phyloP scores from a whole-genome alignment of 1,140 invertebrate species.

The Calliopsis andreniformis region DNA sequence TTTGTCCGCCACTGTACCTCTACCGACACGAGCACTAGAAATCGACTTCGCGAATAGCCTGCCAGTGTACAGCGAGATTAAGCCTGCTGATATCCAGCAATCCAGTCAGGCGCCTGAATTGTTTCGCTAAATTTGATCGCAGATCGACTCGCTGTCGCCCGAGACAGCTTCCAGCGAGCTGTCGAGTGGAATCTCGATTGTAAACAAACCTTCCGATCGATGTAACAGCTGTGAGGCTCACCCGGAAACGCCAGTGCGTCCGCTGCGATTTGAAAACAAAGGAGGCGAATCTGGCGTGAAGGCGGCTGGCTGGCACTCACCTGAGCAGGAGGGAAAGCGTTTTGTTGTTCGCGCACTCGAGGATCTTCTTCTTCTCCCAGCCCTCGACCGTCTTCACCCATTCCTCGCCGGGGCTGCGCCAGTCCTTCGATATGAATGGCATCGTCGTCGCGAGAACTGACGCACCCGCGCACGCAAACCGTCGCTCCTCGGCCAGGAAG shows the following conservation, averaged over 20 bases:
- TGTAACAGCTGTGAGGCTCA: conserved; percentile 73
- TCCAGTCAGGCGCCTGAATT: too few species aligned
- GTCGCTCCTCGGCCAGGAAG: conserved; percentile 6
- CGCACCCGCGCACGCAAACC: conserved; percentile 7
- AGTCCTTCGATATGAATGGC: conserved; percentile 97
- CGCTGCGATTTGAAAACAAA: conserved; percentile 39
- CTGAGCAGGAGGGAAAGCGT: conserved; percentile 78
- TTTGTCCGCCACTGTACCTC: too few species aligned
- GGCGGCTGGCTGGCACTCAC: conserved; percentile 65
- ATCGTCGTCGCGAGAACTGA: conserved; percentile 81
- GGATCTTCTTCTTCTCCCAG: conserved; percentile 97
- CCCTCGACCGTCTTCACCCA: conserved; percentile 99
- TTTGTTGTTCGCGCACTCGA: conserved; percentile 87
- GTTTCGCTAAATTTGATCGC: too few species aligned
- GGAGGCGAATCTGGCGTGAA: not conserved
- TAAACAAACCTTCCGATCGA: conserved; percentile 74
- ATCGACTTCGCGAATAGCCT: too few species aligned
- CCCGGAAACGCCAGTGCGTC: not conserved
- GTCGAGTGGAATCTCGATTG: conserved; percentile 14
- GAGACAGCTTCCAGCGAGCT: not conserved
- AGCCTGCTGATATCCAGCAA: too few species aligned
- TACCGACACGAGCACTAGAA: too few species aligned
- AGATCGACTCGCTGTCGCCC: not conserved
- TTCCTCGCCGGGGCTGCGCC: conserved; percentile 97
- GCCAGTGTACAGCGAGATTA: too few species aligned